Conservation (phyloP, 2,797 vertebrate genomes). For the Rhinichthys osculus region DNA sequence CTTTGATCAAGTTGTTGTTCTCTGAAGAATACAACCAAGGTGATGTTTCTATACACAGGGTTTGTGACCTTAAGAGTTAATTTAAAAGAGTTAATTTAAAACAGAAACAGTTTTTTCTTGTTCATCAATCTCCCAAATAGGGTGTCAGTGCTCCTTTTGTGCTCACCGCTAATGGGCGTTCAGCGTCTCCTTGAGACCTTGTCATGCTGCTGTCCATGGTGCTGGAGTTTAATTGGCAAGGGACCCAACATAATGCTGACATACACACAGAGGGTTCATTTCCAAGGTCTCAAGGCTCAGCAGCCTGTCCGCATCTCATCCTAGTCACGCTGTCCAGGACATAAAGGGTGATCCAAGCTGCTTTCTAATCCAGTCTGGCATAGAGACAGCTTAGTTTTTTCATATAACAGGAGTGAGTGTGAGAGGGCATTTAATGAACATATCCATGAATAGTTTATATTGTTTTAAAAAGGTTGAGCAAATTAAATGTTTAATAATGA, state of each 20-base stretch:
- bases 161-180: neutral
- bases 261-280: constrained; percentile 1
- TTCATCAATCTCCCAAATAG: constrained; percentile 28
- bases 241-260: constrained; percentile 5
- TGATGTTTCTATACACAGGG: neutral
- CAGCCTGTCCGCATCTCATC: neutral
- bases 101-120: constrained; percentile 9
- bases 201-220: neutral
- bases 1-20: neutral
- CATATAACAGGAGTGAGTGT: too few species aligned
- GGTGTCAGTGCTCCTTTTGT: constrained; percentile 9
- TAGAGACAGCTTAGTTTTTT: constrained; percentile 10
- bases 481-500: neutral
- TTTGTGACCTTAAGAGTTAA: neutral
- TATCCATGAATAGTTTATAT: neutral
- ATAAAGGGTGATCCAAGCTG: constrained; percentile 46
- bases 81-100: neutral
- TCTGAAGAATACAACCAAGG: neutral
- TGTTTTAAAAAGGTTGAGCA: neutral
- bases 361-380: constrained; percentile 28
- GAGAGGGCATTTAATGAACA: neutral
- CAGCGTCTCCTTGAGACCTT: constrained; percentile 12
- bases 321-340: constrained; percentile 25
- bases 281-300: constrained; percentile 12
- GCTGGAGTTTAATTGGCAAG: constrained; percentile 1